phyloP scores from a whole-genome alignment of 2,797 vertebrate species.

The Philypnodon macrostomus region DNA sequence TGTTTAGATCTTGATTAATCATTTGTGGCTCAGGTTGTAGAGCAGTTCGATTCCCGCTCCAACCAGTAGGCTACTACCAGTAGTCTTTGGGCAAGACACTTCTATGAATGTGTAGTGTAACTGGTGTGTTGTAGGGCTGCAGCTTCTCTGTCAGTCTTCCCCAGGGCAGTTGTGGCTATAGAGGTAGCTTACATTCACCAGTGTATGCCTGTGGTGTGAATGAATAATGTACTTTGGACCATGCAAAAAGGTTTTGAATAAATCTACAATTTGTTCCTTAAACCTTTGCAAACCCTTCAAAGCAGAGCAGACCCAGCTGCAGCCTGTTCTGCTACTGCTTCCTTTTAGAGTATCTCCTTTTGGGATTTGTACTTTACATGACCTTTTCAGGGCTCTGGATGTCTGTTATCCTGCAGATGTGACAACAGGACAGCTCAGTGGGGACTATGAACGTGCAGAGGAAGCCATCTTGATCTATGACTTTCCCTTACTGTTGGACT shows the following conservation, averaged over 20 bases:
- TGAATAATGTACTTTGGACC: not conserved
- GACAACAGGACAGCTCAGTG: constrained; percentile 18
- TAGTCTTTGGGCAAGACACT: too few relatives aligned
- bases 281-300: not conserved
- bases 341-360: constrained; percentile 8
- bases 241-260: not conserved
- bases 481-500: constrained; percentile 8
- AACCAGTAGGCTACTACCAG: too few relatives aligned
- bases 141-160: too few relatives aligned
- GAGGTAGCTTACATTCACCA: too few relatives aligned
- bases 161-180: too few relatives aligned
- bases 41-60: too few relatives aligned
- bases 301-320: constrained; percentile 4
- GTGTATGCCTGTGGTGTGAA: too few relatives aligned
- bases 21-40: too few relatives aligned
- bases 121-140: too few relatives aligned
- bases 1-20: too few relatives aligned
- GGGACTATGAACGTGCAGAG: constrained; percentile 16
- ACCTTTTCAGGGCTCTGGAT: constrained; percentile 17
- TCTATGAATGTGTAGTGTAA: too few relatives aligned
- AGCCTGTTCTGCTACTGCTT: constrained; percentile 5
- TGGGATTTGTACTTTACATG: constrained; percentile 24
- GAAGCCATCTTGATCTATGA: constrained; percentile 26
- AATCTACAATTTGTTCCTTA: constrained; percentile 9
- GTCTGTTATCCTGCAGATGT: constrained; percentile 30